Percentiles rank a stretch among this genome's conserved stretches.
phyloP scores from a whole-genome alignment of 2,113 vertebrate genomes.

The Prinia subflava region DNA sequence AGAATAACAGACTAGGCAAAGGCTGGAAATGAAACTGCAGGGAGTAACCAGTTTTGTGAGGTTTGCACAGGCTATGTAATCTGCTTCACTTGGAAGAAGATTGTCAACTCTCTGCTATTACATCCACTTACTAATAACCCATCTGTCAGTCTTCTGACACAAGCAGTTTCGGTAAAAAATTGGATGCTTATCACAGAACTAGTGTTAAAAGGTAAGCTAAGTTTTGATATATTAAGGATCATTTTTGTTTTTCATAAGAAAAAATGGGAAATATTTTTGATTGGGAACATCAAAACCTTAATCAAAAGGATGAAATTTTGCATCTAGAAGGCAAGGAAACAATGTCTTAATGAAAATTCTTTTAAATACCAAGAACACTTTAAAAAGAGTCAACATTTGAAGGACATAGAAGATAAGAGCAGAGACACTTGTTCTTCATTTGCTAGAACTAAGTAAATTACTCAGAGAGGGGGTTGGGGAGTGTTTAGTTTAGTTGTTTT shows the following conservation, averaged over 20 bases:
- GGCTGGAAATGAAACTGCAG: background rate
- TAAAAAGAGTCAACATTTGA: background rate
- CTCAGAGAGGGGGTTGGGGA: accelerated
- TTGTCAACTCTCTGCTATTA: background rate
- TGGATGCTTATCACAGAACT: background rate
- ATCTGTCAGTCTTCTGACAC: background rate
- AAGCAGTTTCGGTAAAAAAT: background rate
- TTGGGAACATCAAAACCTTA: background rate
- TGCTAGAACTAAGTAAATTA: background rate
- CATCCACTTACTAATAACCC: background rate
- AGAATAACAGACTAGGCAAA: background rate
- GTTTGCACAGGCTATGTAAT: background rate
- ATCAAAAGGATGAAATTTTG: background rate
- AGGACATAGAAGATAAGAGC: background rate
- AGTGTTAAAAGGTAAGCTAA: background rate
- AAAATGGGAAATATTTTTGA: background rate
- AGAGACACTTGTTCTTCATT: background rate
- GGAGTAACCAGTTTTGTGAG: background rate
- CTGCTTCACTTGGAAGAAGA: background rate
- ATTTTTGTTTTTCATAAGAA: background rate
- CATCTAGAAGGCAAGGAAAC: background rate
- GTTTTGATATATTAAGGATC: background rate
- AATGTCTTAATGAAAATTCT: background rate
- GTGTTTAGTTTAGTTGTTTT: background rate
- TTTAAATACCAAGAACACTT: background rate